phyloP scores from a whole-genome alignment of 1,140 invertebrate species.

The Diabrotica virgifera region DNA sequence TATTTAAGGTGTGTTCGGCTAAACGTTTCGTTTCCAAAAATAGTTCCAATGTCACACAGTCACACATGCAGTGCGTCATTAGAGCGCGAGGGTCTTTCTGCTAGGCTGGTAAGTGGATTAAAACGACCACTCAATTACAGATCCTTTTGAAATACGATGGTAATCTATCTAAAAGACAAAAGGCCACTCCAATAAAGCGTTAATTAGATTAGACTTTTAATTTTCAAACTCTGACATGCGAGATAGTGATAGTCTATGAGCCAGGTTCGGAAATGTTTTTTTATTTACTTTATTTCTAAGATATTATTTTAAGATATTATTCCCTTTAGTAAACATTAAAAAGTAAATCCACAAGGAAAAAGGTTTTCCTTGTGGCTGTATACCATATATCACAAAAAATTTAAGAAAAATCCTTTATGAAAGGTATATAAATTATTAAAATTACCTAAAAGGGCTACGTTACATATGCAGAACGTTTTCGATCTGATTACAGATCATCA shows the following conservation, averaged over 20 bases:
- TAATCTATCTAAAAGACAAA: constrained; percentile 34
- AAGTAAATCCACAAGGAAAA: no score
- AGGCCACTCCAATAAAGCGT: constrained; percentile 40
- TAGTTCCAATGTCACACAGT: neutral
- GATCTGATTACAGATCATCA: no score
- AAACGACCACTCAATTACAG: constrained; percentile 34
- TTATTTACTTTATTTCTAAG: neutral
- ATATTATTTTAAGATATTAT: neutral
- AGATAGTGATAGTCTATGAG: constrained; percentile 7
- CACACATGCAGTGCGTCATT: no score
- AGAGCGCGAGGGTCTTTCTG: neutral
- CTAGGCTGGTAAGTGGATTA: constrained; percentile 9
- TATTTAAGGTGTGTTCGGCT: neutral
- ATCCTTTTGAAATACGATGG: constrained; percentile 28
- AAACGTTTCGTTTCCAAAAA: neutral
- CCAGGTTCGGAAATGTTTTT: neutral
- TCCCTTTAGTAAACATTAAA: neutral
- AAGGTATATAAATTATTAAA: no score
- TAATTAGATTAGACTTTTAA: constrained; percentile 42
- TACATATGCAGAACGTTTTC: no score
- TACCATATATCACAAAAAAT: no score
- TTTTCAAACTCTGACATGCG: constrained; percentile 22
- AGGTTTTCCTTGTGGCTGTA: no score
- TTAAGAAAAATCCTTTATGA: no score
- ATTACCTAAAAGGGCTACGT: no score